Evolutionary conservation across 1,140 invertebrate species (phyloP), one percentile per base, ranked within the genome.

Genomic region (Proales similis): DNA sequence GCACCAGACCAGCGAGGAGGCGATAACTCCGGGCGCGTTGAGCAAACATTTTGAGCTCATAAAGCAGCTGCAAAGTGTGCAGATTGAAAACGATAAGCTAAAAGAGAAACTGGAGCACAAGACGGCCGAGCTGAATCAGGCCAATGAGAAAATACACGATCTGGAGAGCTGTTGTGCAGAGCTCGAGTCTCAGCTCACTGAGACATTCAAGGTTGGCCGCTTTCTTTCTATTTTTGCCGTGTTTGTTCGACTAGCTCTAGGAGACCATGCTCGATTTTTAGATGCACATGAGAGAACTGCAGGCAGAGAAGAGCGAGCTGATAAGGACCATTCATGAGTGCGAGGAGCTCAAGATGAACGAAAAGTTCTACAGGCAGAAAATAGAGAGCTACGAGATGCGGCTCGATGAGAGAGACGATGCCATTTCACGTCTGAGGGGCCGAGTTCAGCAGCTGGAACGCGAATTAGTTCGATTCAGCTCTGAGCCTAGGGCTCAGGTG

Each of bases 311-410:
- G 26, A 24, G 51, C 9, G 45, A 42, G 19, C 0, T 57, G 12
- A 42, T 57, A 14, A 57, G 45, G 45, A 57, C 39, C 29, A 17
- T 17, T 12, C 51, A 57, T 29, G 51, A 57, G 30, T 42, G 45
- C 30, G 51, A 57, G 32, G 51, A 57, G n/a, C 30, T 42, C 30
- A 36, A 57, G 32, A 57, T 57, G 51, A 57, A 57, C 27, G 30
- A 42, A 22, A 57, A 57, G 30, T 57, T 42, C 20, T 57, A 42
- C 19, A 42, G 45, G 29, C 51, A 57, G 45, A 57, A 57, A n/a
- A 42, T 36, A 42, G 51, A 57, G 30, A 42, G 20, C 14, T 57
- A 57, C 30, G 51, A 57, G 12, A 29, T 57, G 30, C 39, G 45
- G 32, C 22, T 57, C 7, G 51, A 57, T 17, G 51, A 57, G 32